Conservation (phyloP, 2,797 vertebrate genomes). For the Margarornis squamiger region DNA sequence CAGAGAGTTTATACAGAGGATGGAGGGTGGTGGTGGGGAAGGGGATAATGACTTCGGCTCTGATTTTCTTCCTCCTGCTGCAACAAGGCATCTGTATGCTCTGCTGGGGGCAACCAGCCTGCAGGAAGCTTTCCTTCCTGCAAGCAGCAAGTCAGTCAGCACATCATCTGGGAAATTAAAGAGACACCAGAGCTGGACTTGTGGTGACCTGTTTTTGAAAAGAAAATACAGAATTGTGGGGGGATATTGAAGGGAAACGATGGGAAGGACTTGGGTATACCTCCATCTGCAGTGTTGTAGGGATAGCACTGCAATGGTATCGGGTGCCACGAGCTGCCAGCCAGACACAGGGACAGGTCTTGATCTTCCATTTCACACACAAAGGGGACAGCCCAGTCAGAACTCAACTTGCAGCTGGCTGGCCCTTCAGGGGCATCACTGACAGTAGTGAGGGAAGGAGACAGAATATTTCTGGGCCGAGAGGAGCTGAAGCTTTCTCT, state of each 20-base stretch:
- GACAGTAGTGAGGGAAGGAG: not conserved
- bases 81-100: not conserved
- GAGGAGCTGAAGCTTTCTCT: not conserved
- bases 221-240: not conserved
- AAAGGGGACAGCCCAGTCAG: not conserved
- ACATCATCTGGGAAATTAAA: not conserved
- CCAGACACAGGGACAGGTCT: not conserved
- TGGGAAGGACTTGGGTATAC: not conserved
- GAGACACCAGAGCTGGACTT: not conserved
- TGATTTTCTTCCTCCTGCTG: not conserved
- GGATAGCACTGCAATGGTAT: not conserved
- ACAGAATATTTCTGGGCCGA: not conserved
- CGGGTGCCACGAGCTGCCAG: not conserved
- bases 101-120: not conserved
- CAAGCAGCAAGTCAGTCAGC: not conserved
- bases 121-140: not conserved
- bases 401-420: not conserved
- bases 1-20: not conserved
- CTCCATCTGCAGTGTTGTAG: not conserved
- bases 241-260: not conserved
- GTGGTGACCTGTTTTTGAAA: not conserved
- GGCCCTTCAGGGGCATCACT: not conserved
- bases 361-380: not conserved
- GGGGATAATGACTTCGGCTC: not conserved
- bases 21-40: not conserved